Base-by-base conservation (phyloP, 2,797 vertebrate species). In the Parotocinclus haroldoi region DNA sequence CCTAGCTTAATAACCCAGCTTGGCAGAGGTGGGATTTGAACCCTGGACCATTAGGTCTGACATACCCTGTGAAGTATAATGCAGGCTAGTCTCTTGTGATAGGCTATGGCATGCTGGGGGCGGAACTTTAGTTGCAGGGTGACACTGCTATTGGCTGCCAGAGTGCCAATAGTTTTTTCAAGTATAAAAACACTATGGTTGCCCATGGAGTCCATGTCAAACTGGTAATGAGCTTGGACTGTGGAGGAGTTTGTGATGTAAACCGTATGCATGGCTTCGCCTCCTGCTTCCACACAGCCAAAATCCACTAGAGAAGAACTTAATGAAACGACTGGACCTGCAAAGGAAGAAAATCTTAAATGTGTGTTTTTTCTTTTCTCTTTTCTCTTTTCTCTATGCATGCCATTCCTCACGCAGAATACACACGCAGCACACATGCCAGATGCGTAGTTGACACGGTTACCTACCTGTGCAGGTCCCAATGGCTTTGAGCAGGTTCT, bases 41-140 rank as follows among this genome's bases (percentile, higher is more conserved):
- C n/a, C n/a, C n/a, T n/a, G n/a, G n/a, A n/a, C n/a, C n/a, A n/a
- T n/a, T n/a, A n/a, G n/a, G n/a, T n/a, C n/a, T n/a, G n/a, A n/a
- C n/a, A n/a, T 85, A 97, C 97, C 91, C 88, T 89, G 74, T 98
- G 89, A 61, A 97, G 89, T 70, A 98, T 69, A 45, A 98, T 90
- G 79, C 96, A 99, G 14, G 81, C 75, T 44, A 94, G 89, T 75
- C 90, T 88, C 79, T 94, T 92, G 75, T 94, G 84, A 81, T 91
- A 92, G 66, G 78, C 83, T 65, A 93, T 88, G 12, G 94, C 81
- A 4, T 86, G 84, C 13, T 73, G 73, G 11, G 97, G 96, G 72
- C 62, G 83, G 76, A 95, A 99, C 53, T 65, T 74, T n/a, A 91
- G 85, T 42, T 17, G 88, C 75, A 99, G 64, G 1, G 18, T 86